A percentile compares a stretch with the other conserved stretches of the same genome.
Conservation (phyloP, 2,113 vertebrate species). For the Atlantisia rogersi region DNA sequence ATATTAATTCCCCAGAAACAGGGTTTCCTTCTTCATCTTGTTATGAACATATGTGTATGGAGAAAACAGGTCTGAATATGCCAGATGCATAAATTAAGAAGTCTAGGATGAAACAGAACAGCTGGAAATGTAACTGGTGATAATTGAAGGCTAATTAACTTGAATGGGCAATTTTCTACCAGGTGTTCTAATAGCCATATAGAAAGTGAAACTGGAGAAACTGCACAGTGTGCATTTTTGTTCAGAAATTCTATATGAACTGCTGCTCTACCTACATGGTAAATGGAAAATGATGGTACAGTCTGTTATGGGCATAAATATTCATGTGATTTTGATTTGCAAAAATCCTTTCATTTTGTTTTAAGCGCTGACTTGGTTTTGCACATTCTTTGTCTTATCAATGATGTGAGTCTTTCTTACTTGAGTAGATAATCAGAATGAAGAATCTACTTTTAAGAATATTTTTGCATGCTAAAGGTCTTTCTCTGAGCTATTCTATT, state of each 20-base stretch:
- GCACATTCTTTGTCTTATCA: neutral
- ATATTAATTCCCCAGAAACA: neutral
- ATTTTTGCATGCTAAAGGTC: neutral
- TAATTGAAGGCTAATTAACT: slow-evolving; percentile 41
- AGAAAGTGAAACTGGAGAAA: neutral
- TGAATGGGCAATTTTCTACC: slow-evolving; percentile 17
- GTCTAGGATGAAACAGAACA: slow-evolving; percentile 29
- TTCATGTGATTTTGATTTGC: neutral
- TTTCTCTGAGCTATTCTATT: neutral
- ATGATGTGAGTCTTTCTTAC: neutral
- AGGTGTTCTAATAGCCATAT: neutral
- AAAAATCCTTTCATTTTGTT: neutral
- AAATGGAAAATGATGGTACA: neutral
- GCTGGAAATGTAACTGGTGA: slow-evolving; percentile 43
- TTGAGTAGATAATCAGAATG: neutral
- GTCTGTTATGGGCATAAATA: neutral
- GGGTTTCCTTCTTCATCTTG: slow-evolving; percentile 1
- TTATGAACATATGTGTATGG: neutral
- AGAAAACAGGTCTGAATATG: neutral
- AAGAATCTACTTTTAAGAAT: neutral
- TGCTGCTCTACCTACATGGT: neutral
- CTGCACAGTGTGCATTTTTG: neutral
- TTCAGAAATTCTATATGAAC: neutral
- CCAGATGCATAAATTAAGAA: slow-evolving; percentile 37
- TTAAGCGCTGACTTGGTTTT: neutral